phyloP scores from a whole-genome alignment of 2,797 vertebrate genomes.

The Amniataba percoides region DNA sequence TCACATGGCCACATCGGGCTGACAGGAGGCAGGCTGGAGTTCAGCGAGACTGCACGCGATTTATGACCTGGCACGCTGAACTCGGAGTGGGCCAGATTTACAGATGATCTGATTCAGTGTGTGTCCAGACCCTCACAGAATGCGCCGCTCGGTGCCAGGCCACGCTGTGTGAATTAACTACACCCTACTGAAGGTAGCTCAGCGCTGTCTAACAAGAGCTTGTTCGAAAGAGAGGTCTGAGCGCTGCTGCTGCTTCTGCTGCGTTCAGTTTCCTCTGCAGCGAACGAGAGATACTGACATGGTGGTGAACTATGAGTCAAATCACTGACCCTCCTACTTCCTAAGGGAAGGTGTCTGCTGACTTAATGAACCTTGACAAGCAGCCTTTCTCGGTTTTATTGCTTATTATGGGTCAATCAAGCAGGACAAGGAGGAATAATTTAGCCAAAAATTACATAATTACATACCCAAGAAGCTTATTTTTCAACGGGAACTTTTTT shows the following conservation, averaged over 20 bases:
- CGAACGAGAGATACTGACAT: slow-evolving; percentile 53
- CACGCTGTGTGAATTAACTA: slow-evolving; percentile 58
- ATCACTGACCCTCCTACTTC: slow-evolving; percentile 55
- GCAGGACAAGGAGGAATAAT: slow-evolving; percentile 23
- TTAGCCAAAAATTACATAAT: neutral
- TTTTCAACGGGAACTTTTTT: slow-evolving; percentile 5
- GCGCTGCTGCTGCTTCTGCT: slow-evolving; percentile 23
- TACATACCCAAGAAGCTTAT: neutral
- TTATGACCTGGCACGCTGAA: slow-evolving; percentile 72
- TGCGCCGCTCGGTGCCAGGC: slow-evolving; percentile 46
- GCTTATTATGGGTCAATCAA: slow-evolving; percentile 62
- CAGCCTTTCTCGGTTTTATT: slow-evolving; percentile 47
- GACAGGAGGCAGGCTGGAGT: slow-evolving; percentile 65
- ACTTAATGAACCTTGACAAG: slow-evolving; percentile 70
- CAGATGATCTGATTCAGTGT: slow-evolving; percentile 68
- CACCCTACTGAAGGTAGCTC: slow-evolving; percentile 48
- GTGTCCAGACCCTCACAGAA: slow-evolving; percentile 57
- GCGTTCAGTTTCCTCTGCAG: slow-evolving; percentile 30
- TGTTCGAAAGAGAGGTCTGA: slow-evolving; percentile 42
- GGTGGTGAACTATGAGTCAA: slow-evolving; percentile 68
- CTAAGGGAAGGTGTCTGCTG: slow-evolving; percentile 63
- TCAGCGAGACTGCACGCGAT: slow-evolving; percentile 65
- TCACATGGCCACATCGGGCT: slow-evolving; percentile 46
- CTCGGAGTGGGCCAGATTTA: slow-evolving; percentile 63
- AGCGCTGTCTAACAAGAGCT: slow-evolving; percentile 40